Percentiles rank a stretch among this genome's conserved stretches.
phyloP scores from a whole-genome alignment of 2,113 vertebrate genomes.

The Oxygymnocypris stewartii region DNA sequence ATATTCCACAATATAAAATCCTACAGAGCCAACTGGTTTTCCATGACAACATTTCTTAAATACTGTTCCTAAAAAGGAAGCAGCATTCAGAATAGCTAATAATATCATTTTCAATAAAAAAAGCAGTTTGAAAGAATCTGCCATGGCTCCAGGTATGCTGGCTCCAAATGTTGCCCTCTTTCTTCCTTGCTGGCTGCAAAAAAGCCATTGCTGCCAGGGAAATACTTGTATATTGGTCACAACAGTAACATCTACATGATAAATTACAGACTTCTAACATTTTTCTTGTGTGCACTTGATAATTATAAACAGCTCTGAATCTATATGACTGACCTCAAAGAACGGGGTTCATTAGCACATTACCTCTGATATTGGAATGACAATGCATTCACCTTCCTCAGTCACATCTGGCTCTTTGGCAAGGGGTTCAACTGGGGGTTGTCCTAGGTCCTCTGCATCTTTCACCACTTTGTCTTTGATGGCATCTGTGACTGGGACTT shows the following conservation, averaged over 20 bases:
- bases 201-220: background rate
- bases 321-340: background rate
- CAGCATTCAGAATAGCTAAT: background rate
- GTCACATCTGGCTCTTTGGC: background rate
- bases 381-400: background rate
- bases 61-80: background rate
- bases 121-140: background rate
- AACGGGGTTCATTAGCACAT: background rate
- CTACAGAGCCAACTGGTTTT: background rate
- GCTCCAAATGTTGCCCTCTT: background rate
- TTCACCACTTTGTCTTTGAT: background rate
- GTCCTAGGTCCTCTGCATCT: background rate
- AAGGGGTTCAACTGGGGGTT: conserved; percentile 1
- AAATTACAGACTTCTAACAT: background rate
- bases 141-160: background rate
- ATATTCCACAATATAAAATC: background rate
- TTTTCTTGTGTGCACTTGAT: background rate
- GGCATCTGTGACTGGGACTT: background rate
- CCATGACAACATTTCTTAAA: background rate
- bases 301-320: background rate
- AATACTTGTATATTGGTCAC: background rate
- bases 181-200: background rate
- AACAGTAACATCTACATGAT: conserved; percentile 10
- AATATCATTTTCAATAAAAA: background rate
- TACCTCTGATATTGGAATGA: conserved; percentile 28